Base-by-base conservation (phyloP, 2,113 vertebrate genomes). In the Scopus umbretta region DNA sequence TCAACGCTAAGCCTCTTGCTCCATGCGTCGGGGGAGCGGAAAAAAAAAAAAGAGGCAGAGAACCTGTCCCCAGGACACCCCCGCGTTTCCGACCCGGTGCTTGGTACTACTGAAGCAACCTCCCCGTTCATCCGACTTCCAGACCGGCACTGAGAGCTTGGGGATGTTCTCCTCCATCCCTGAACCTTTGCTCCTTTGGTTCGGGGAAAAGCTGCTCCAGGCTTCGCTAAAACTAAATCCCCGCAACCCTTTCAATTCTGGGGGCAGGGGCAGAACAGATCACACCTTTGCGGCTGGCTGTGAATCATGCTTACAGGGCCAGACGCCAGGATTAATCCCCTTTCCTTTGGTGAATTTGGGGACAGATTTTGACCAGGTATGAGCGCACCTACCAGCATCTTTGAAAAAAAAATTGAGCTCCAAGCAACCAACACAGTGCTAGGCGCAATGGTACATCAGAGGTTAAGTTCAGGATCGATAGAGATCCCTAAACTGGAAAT, bases 121-220 rank as follows among this genome's bases (percentile, higher is more conserved):
- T 50, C 34, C 34, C 38, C 11, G 0, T 2, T 5, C 17, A 2
- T 0, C 36, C 3, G 23, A 5, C 19, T 13, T 13, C 0, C 7
- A 11, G n/a, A 36, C 4, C 9, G 25, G 13, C 52, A 0, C 43
- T 1, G 0, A 0, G 5, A 3, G n/a, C 4, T 9, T 2, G 16
- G 1, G 6, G 30, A 0, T 29, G 0, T 11, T 18, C 65, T 21
- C 12, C 22, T 36, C 16, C 16, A 12, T 5, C 27, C 45, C 30
- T 32, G 7, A 30, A 18, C 17, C 43, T 32, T 8, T 6, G 2
- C 34, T 38, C 16, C 53, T 16, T 7, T 21, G 14, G 13, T 4
- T n/a, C 18, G 6, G 13, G 13, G 27, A 34, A 19, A 27, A 71
- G 34, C 53, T 6, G 18, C 22, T 49, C 3, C 20, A 19, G 42